Evolutionary conservation across 2,888 invertebrate genomes (phyloP).

Genomic region (Furcula furcula): DNA sequence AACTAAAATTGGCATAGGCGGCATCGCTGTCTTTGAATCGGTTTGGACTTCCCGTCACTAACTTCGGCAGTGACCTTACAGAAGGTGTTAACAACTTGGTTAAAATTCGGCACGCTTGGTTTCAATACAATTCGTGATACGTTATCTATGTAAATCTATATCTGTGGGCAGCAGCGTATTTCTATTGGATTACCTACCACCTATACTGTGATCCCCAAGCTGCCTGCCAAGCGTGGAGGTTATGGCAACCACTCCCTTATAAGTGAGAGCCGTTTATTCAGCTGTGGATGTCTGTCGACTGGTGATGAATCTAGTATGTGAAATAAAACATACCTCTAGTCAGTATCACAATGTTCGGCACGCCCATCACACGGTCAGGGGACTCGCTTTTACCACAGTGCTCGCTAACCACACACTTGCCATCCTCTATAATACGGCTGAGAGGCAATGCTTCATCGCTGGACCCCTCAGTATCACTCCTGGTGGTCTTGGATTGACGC

Average conservation of each 20-base stretch:
- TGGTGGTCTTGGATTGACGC: slow-evolving; percentile 40
- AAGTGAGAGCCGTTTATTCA: too few species aligned
- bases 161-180: not conserved
- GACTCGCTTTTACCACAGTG: slow-evolving; percentile 19
- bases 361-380: slow-evolving; percentile 49
- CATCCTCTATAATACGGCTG: slow-evolving; percentile 52
- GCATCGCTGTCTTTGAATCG: too few species aligned
- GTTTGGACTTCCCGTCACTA: not conserved
- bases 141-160: too few species aligned
- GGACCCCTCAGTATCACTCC: slow-evolving; percentile 60
- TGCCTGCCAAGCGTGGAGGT: too few species aligned
- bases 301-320: too few species aligned
- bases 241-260: not conserved
- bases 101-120: too few species aligned
- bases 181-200: too few species aligned
- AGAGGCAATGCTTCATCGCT: slow-evolving; percentile 68
- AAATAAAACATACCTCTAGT: slow-evolving; percentile 47
- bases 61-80: not conserved
- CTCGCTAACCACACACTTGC: slow-evolving; percentile 25
- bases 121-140: too few species aligned
- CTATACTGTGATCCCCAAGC: too few species aligned
- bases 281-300: too few species aligned
- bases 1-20: too few species aligned
- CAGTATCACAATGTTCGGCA: slow-evolving; percentile 57
- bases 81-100: too few species aligned